Evolutionary conservation across 2,797 vertebrate species (phyloP), one percentile per base, ranked within the genome.

Genomic region (Lagorchestes hirsutus): DNA sequence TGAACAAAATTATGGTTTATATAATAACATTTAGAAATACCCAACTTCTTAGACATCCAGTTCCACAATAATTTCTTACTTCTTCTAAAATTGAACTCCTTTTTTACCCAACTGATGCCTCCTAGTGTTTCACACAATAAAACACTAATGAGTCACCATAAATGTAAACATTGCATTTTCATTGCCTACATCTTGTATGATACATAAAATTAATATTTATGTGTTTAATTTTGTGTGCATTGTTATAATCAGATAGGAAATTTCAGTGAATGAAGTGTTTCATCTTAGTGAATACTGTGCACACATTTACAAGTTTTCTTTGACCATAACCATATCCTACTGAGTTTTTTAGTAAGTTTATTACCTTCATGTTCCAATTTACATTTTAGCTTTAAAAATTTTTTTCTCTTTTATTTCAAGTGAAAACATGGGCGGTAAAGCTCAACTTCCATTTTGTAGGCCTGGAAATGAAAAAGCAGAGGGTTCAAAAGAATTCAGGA

Each of bases 61-160:
- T 98, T 98, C 96, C 95, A 58, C 96, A 96, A 31, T 98, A 98
- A 98, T 98, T 98, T 98, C 96, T 98, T 98, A 94, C 90, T 96
- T 97, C 97, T 98, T 97, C 97, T 98, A 97, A 97, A 98, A 98
- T 98, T 97, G 98, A 98, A 97, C 94, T 93, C 97, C 98, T 98
- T 98, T 98, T 98, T 98, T 97, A 98, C 98, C 98, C 98, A 98
- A 97, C 98, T 98, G 98, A 99, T 99, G 98, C 98, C 98, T 98
- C 98, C 98, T 98, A 98, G 98, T 98, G 98, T 99, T 98, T 98
- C 98, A 98, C 97, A 98, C 97, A 98, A 98, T 98, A 98, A 98
- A 98, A 97, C 97, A 98, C 97, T 98, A 99, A 98, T 98, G 98
- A 98, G 97, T 98, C 98, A 98, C 97, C 96, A 98, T 98, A 98